These are phyloP conservation scores for Cebus imitator DNA, from an alignment of 2,113 vertebrate genomes.

Conservation along the genomic window DNA sequence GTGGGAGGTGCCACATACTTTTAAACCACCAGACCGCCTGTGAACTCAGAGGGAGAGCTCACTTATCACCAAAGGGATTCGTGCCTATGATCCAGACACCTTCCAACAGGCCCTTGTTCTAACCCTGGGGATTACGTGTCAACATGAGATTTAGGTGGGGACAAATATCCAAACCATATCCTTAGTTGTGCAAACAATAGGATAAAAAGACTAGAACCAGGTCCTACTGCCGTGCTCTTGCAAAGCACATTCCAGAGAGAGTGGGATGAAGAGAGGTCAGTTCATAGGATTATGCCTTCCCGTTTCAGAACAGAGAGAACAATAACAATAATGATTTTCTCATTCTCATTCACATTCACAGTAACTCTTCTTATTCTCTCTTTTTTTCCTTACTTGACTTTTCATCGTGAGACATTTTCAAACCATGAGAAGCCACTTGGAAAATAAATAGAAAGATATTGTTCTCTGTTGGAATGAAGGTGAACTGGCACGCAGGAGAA, in stretches of 20 bases:
- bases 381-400: not conserved
- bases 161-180: too few relatives aligned
- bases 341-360: not conserved
- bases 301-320: not conserved
- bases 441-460: conserved; percentile 12
- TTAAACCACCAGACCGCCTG: too few relatives aligned
- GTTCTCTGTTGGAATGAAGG: not conserved
- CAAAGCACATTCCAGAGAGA: not conserved
- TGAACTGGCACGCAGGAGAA: not conserved
- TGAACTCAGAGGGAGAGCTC: too few relatives aligned
- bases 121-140: too few relatives aligned
- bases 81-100: too few relatives aligned
- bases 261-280: not conserved
- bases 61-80: too few relatives aligned
- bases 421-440: conserved; percentile 34
- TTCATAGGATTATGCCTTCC: not conserved
- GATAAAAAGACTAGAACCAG: not conserved
- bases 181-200: not conserved
- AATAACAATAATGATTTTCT: conserved; percentile 13
- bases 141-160: too few relatives aligned
- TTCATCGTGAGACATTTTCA: not conserved
- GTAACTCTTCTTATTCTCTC: not conserved
- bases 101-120: too few relatives aligned
- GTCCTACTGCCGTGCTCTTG: not conserved
- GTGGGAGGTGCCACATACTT: too few relatives aligned